Percentiles rank a stretch among this genome's conserved stretches.
phyloP scores from a whole-genome alignment of 64 coral and sea anemone genomes.

The Actinia tenebrosa region DNA sequence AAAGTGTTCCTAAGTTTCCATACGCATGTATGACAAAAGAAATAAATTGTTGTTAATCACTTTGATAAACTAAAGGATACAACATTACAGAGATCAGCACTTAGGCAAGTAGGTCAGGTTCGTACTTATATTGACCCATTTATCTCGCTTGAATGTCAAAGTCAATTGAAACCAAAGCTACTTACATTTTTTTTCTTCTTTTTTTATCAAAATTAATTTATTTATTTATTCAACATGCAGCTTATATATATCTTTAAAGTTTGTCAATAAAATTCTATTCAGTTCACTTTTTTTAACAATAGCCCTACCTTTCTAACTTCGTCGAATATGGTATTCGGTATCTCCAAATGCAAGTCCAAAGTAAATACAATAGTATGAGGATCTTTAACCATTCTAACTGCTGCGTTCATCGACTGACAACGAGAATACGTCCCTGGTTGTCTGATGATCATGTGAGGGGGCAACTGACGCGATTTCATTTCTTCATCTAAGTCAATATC shows the following conservation, averaged over 20 bases:
- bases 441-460: slow-evolving; percentile 38
- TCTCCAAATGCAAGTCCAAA: slow-evolving; percentile 84
- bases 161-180: background rate
- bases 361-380: slow-evolving; percentile 72
- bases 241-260: too few relatives aligned
- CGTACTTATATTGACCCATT: background rate
- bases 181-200: too few relatives aligned
- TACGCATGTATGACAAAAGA: too few relatives aligned
- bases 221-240: too few relatives aligned
- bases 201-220: too few relatives aligned
- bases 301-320: slow-evolving; percentile 70
- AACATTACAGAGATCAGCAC: too few relatives aligned
- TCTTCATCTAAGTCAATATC: slow-evolving; percentile 62
- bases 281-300: background rate
- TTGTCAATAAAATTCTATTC: too few relatives aligned
- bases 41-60: too few relatives aligned
- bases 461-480: slow-evolving; percentile 37
- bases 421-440: slow-evolving; percentile 41
- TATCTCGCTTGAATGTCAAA: background rate
- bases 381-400: slow-evolving; percentile 47
- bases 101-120: too few relatives aligned
- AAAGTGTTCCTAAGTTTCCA: too few relatives aligned
- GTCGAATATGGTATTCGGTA: slow-evolving; percentile 62
- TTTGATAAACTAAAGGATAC: too few relatives aligned
- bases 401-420: slow-evolving; percentile 58